phyloP scores from a whole-genome alignment of 2,797 vertebrate genomes.

The Parauchenoglanis punctatus region DNA sequence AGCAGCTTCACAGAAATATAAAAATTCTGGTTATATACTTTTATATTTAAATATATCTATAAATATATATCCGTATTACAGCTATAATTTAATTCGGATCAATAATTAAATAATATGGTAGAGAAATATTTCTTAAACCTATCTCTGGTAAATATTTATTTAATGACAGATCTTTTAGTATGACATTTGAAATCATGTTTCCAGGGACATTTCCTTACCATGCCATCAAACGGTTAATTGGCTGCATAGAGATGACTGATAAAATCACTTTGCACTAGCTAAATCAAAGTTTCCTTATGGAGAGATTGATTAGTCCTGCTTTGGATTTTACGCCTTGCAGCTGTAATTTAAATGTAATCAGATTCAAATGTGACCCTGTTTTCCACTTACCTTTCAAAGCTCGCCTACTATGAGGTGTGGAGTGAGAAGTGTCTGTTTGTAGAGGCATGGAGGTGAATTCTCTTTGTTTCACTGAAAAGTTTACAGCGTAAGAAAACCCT shows the following conservation, averaged over 20 bases:
- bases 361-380: background rate
- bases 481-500: background rate
- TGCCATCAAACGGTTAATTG: constrained; percentile 7
- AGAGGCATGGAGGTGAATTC: background rate
- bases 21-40: no score
- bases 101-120: background rate
- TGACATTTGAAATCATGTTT: constrained; percentile 8
- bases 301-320: constrained; percentile 5
- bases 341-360: constrained; percentile 1
- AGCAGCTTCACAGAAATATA: no score
- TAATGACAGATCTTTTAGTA: background rate
- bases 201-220: background rate
- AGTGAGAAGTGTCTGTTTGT: background rate
- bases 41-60: no score
- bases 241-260: background rate
- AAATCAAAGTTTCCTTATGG: background rate
- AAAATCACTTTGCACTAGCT: background rate
- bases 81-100: background rate
- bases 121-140: background rate
- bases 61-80: background rate
- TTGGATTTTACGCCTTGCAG: background rate
- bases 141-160: background rate
- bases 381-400: background rate
- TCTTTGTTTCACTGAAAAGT: background rate
- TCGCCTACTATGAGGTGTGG: background rate